phyloP scores from a whole-genome alignment of 2,113 vertebrate genomes.

The Montifringilla adamsi region DNA sequence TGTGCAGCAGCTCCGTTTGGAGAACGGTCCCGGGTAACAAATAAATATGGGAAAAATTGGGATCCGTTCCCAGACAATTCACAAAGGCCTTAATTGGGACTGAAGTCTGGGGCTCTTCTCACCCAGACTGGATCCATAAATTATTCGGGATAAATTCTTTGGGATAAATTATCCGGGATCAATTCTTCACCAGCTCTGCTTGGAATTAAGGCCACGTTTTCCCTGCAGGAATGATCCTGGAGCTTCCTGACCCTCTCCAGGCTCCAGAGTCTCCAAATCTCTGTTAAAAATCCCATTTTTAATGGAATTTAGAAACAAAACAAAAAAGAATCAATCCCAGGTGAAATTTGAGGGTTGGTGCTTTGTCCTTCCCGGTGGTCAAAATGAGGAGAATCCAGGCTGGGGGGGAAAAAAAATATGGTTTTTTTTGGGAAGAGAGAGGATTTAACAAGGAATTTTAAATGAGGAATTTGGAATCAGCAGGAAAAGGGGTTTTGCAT shows the following conservation, averaged over 20 bases:
- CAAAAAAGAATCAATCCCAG: not conserved
- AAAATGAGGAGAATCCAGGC: not conserved
- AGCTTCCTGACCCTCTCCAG: not conserved
- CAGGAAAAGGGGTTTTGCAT: not conserved
- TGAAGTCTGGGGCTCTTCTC: conserved; percentile 21
- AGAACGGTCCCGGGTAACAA: not conserved
- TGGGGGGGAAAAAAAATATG: not conserved
- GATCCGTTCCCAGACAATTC: conserved; percentile 59
- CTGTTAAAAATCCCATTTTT: not conserved
- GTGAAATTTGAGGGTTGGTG: not conserved
- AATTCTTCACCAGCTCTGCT: conserved; percentile 5
- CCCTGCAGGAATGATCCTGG: not conserved
- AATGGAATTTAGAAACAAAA: not conserved
- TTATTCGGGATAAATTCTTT: conserved; percentile 31
- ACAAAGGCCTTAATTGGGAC: conserved; percentile 62
- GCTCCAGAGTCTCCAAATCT: not conserved
- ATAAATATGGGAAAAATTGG: conserved; percentile 42
- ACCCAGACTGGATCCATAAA: conserved; percentile 32
- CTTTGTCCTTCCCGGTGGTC: not conserved
- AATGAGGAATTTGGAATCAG: not conserved
- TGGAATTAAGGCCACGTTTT: not conserved
- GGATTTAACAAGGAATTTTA: not conserved
- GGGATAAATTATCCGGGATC: not conserved
- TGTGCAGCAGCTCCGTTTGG: not conserved
- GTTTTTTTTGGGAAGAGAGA: not conserved